phyloP scores from a whole-genome alignment of 35 echinoderm and acorn worm species.

The Holothuria glaberrima region DNA sequence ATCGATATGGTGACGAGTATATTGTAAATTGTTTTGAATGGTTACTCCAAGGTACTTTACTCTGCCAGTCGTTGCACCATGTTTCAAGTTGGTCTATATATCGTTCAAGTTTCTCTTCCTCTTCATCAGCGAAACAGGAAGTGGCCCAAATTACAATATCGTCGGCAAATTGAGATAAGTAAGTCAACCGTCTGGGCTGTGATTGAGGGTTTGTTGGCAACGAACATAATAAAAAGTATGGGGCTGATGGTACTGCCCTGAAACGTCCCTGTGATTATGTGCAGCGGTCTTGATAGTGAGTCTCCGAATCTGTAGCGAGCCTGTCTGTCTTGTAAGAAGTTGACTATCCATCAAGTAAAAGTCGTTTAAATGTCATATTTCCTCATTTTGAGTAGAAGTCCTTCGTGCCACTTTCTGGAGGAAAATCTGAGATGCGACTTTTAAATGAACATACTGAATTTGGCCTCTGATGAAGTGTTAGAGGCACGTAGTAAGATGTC shows the following conservation, averaged over 20 bases:
- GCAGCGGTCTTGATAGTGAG: background rate
- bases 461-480: too few relatives aligned
- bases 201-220: background rate
- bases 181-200: background rate
- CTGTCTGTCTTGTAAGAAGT: background rate
- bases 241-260: constrained; percentile 49
- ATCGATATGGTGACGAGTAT: background rate
- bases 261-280: constrained; percentile 13
- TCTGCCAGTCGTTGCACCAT: constrained; percentile 40
- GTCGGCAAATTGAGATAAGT: constrained; percentile 37
- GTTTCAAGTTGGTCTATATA: background rate
- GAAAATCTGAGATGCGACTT: too few relatives aligned
- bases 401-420: constrained; percentile 18
- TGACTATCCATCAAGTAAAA: constrained; percentile 41
- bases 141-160: constrained; percentile 41
- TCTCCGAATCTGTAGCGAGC: background rate
- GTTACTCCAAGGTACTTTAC: background rate
- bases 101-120: background rate
- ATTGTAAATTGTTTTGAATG: background rate
- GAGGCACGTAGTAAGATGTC: too few relatives aligned
- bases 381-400: constrained; percentile 23
- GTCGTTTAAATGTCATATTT: background rate
- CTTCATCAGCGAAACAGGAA: background rate
- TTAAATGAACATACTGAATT: too few relatives aligned
- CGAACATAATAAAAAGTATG: constrained; percentile 1